Base-by-base conservation (phyloP, 2,888 invertebrate genomes). In the Cheilosia variabilis region DNA sequence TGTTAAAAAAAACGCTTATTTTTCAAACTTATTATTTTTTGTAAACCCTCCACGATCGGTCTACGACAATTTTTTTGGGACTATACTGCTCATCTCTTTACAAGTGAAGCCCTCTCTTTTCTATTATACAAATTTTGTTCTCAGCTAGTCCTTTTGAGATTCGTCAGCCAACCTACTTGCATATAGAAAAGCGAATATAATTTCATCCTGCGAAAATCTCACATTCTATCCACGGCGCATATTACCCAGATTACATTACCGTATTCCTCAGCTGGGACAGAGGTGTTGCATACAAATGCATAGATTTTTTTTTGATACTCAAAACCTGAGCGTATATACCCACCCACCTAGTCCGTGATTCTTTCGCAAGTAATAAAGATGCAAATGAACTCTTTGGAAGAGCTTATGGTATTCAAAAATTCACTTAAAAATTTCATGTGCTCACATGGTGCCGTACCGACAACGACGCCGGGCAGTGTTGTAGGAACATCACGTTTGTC, bases 321-420 rank as follows among this genome's bases (percentile, higher is more conserved):
- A 53, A 34, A 62, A 47, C 52, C 31, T 27, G 31, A 22, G 19
- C 57, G 47, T 50, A 15, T 17, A 31, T 50, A 68, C 24, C 24
- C 47, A 47, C 37, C 27, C 22, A 10, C 22, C 13, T 27, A 57
- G 31, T 78, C 34, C 69, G 47, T 57, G 60, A 62, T 63, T 78
- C 78, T 63, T 78, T 69, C 47, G 69, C 69, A 47, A 55, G 78
- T 78, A 71, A 78, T 78, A 78, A 78, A 78, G 62, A 78, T 78
- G 78, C 69, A 78, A 78, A 78, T 78, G 69, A 78, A 78, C 63
- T 27, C 63, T 37, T 55, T 7, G 57, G 57, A 63, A 63, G 62
- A 69, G 53, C 62, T 63, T 41, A 37, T 37, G 15, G 34, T 69
- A 77, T 69, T 69, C 63, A 78, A 78, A 62, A 68, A 71, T 69